Conservation (phyloP, 64 coral and sea anemone genomes). For the Hydrozoanthus tunicans region DNA sequence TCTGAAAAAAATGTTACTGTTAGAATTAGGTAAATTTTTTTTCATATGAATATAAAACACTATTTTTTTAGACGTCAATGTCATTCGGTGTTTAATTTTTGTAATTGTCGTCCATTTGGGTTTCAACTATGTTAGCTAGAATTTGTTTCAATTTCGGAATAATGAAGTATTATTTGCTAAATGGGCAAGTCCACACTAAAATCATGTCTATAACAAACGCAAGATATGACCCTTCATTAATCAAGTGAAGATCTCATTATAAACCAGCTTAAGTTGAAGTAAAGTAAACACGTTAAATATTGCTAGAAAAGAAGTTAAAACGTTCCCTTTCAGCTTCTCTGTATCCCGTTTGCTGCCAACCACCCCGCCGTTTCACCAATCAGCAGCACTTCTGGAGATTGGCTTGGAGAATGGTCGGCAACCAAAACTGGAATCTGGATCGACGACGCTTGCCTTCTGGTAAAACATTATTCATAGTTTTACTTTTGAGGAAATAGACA, state of each 20-base stretch:
- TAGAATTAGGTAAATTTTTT: too few relatives aligned
- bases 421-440: conserved; percentile 21
- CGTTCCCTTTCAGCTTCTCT: conserved; percentile 43
- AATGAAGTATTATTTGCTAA: too few relatives aligned
- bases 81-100: too few relatives aligned
- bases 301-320: not conserved
- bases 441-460: conserved; percentile 23
- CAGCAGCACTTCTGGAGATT: conserved; percentile 20
- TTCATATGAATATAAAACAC: too few relatives aligned
- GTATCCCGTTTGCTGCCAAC: conserved; percentile 79
- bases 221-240: too few relatives aligned
- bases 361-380: conserved; percentile 62
- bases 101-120: too few relatives aligned
- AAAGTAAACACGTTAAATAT: not conserved
- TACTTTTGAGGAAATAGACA: not conserved
- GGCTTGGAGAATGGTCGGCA: conserved; percentile 1
- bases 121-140: too few relatives aligned
- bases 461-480: not conserved
- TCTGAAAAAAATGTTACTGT: too few relatives aligned
- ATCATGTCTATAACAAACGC: too few relatives aligned
- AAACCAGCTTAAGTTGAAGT: not conserved
- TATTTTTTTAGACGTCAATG: too few relatives aligned
- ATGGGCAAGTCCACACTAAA: too few relatives aligned
- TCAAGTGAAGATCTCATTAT: not conserved
- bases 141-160: too few relatives aligned